Conservation (phyloP, 2,113 vertebrate species). For the Erpornis zantholeuca region DNA sequence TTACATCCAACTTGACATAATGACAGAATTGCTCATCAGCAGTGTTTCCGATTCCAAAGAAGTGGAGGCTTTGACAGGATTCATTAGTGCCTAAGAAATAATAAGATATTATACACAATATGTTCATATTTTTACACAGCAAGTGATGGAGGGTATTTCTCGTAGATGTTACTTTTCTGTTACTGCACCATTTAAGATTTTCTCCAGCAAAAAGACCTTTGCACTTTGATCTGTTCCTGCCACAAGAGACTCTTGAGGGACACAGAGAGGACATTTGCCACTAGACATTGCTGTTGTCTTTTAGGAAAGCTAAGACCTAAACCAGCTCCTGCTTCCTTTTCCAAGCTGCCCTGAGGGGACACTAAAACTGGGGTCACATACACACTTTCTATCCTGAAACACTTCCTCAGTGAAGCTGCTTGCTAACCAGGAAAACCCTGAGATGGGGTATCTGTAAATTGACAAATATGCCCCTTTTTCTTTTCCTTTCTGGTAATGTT, state of each 20-base stretch:
- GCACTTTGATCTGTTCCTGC: background rate
- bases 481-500: background rate
- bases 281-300: background rate
- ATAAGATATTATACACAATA: background rate
- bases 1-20: background rate
- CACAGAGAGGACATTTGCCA: background rate
- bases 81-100: background rate
- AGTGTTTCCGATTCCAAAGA: rapidly evolving
- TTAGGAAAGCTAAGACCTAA: background rate
- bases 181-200: background rate
- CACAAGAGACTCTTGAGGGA: background rate
- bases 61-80: background rate
- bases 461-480: background rate
- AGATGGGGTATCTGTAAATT: background rate
- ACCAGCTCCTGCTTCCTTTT: background rate
- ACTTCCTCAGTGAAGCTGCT: background rate
- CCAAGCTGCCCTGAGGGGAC: background rate
- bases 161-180: background rate
- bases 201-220: background rate
- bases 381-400: background rate
- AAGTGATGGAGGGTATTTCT: background rate
- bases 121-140: background rate
- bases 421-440: background rate
- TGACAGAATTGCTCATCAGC: background rate
- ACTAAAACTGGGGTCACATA: background rate